These are phyloP conservation scores for Sitodiplosis mosellana DNA, from an alignment of 1,140 invertebrate genomes.

Conservation along the genomic window DNA sequence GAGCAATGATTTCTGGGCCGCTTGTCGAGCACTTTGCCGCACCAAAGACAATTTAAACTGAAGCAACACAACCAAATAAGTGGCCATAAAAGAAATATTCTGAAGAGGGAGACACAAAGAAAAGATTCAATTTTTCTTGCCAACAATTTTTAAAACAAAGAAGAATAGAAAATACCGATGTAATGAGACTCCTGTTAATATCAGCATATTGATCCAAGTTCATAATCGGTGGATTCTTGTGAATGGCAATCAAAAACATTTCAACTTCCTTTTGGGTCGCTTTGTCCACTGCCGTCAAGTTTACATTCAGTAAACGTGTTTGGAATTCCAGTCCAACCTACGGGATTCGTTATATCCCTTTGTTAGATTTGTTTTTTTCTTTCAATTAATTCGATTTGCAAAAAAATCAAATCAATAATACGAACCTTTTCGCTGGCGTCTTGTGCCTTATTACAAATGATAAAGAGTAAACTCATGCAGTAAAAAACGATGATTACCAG, in stretches of 20 bases:
- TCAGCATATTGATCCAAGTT: slow-evolving; percentile 47
- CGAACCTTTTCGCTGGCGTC: slow-evolving; percentile 36
- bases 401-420: too few relatives aligned
- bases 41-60: slow-evolving; percentile 39
- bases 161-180: slow-evolving; percentile 32
- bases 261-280: slow-evolving; percentile 42
- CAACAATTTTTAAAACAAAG: too few relatives aligned
- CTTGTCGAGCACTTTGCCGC: slow-evolving; percentile 17
- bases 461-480: slow-evolving; percentile 42
- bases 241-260: slow-evolving; percentile 50
- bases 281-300: slow-evolving; percentile 36
- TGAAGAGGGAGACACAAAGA: slow-evolving; percentile 17
- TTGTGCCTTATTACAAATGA: slow-evolving; percentile 49
- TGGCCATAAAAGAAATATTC: slow-evolving; percentile 44
- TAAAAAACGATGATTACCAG: slow-evolving; percentile 45
- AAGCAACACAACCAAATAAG: slow-evolving; percentile 45
- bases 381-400: too few relatives aligned
- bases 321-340: slow-evolving; percentile 44
- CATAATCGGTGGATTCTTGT: slow-evolving; percentile 49
- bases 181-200: slow-evolving; percentile 44
- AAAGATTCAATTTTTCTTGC: too few relatives aligned
- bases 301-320: slow-evolving; percentile 40
- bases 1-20: not conserved
- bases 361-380: too few relatives aligned
- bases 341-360: too few relatives aligned